These are phyloP conservation scores for Platichthys stellatus DNA, from an alignment of 2,113 vertebrate species.

Conservation along the genomic window DNA sequence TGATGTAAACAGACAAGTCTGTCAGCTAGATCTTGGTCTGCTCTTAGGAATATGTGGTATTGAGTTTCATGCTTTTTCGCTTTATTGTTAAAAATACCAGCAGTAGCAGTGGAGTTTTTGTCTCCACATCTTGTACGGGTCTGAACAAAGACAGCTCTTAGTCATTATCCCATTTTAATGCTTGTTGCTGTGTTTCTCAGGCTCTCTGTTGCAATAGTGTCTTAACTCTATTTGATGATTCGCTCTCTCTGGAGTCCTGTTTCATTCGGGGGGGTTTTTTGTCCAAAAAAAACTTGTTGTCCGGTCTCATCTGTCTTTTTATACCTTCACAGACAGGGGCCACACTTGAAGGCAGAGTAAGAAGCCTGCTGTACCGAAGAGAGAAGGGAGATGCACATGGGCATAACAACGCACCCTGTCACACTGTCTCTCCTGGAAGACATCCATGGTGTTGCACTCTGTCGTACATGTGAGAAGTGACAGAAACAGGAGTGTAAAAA, in stretches of 20 bases:
- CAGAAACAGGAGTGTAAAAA: neutral
- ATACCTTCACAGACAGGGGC: neutral
- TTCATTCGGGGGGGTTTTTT: neutral
- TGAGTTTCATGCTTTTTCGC: neutral
- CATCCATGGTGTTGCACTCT: neutral
- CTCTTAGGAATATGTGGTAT: neutral
- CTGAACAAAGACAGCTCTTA: slow-evolving; percentile 1
- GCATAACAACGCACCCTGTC: neutral
- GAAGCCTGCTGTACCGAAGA: neutral
- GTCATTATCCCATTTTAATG: neutral
- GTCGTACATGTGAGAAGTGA: neutral
- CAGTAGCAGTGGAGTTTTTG: neutral
- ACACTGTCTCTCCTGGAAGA: neutral
- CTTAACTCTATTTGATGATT: no score
- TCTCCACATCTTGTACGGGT: neutral
- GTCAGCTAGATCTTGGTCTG: neutral
- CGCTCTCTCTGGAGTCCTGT: neutral
- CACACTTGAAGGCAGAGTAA: neutral
- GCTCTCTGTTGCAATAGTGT: neutral
- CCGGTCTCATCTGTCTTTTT: neutral
- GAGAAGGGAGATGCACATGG: neutral
- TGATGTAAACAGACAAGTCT: slow-evolving; percentile 31
- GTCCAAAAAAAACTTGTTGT: neutral
- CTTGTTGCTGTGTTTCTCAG: neutral
- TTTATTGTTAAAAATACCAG: slow-evolving; percentile 4